Evolutionary conservation across 2,113 vertebrate genomes (phyloP), one percentile per base, ranked within the genome.

Genomic region (Misgurnus mizolepis): DNA sequence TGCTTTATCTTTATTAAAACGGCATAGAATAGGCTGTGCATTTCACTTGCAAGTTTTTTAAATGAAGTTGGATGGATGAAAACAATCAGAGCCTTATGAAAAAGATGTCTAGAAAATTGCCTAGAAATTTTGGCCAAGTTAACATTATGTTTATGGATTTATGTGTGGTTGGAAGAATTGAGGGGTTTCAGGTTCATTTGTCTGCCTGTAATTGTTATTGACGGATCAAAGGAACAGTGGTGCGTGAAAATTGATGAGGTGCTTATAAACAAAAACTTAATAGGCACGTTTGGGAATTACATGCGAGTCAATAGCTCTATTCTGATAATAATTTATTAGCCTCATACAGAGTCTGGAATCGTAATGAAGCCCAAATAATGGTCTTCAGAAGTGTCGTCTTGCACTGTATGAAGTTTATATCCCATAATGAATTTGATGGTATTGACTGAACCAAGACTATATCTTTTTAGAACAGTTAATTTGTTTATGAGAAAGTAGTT

Each of bases 161-260:
- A 43, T 76, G 67, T 74, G 72, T 81, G 83, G 79, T 86, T 75
- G 18, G 77, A 64, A 82, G 82, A 69, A 82, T 60, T 87, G 61
- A 76, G 75, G 84, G 75, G 68, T 78, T 83, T 84, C 71, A 41
- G 85, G 80, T 87, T 86, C 10, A 85, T 87, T 90, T 88, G 82
- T 86, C 85, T 83, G 81, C 83, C 75, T 82, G 83, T 74, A 82
- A 41, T 68, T 88, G 76, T 86, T 87, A 88, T 86, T 85, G 87
- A 89, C 82, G 79, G 80, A 60, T 61, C 55, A 49, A 77, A 50
- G 17, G 60, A 65, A 22, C 39, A 68, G 74, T 58, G 45, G 43
- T 66, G 39, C 61, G 56, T 41, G n/a, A 53, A 50, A 58, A 69
- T 62, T n/a, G 27, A 73, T 71, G 72, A 76, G 82, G 78, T 43